Percentiles rank a stretch among this genome's conserved stretches.
Conservation (phyloP, 2,888 invertebrate genomes). For the Ochropacha duplaris region DNA sequence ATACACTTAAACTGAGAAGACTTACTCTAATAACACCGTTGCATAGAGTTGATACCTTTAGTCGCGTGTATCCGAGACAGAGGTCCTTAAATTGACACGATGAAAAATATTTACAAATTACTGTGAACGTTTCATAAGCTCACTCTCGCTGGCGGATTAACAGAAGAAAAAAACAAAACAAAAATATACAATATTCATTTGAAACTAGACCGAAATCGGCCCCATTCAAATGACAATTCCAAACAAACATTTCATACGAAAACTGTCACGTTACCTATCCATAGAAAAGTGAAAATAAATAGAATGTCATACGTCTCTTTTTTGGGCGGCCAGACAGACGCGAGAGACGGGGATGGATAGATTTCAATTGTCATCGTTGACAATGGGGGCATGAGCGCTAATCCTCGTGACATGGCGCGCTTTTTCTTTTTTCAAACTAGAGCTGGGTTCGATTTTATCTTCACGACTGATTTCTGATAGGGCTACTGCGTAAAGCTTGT, state of each 20-base stretch:
- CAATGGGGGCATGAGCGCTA: conserved; percentile 68
- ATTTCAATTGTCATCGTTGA: conserved; percentile 73
- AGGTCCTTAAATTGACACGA: background rate
- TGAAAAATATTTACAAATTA: conserved; percentile 8
- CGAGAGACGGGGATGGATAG: conserved; percentile 63
- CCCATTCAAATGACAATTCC: conserved; percentile 64
- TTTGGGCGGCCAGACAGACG: conserved; percentile 29
- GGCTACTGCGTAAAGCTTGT: conserved; percentile 61
- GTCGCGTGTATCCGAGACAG: background rate
- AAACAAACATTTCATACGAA: conserved; percentile 79
- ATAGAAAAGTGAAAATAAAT: conserved; percentile 79
- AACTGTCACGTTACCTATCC: conserved; percentile 76
- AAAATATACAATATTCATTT: conserved; percentile 67
- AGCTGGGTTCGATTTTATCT: conserved; percentile 59
- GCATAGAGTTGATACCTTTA: no score
- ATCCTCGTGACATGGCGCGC: conserved; percentile 75
- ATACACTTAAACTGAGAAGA: no score
- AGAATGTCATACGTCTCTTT: conserved; percentile 59
- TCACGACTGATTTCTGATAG: conserved; percentile 67
- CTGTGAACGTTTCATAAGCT: conserved; percentile 40
- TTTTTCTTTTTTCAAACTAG: conserved; percentile 58
- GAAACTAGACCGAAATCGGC: conserved; percentile 52
- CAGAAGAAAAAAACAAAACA: conserved; percentile 56
- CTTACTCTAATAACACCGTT: no score
- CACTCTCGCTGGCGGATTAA: conserved; percentile 63